A percentile compares a stretch with the other conserved stretches of the same genome.
Evolutionary conservation across 2,888 invertebrate species (phyloP).

Genomic region (Rhagonycha fulva): DNA sequence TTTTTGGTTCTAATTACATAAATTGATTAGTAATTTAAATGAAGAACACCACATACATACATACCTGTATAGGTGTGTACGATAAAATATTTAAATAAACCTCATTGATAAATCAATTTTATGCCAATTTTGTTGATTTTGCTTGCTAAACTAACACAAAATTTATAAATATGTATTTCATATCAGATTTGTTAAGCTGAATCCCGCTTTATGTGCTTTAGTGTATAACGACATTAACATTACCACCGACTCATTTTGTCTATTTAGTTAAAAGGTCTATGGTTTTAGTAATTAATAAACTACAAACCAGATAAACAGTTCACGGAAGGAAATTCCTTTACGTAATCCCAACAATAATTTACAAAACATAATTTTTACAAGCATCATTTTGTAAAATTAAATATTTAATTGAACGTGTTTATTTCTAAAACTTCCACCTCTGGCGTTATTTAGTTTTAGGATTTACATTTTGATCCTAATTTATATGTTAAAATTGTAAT

Average conservation of each 20-base stretch:
- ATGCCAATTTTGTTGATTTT: background rate
- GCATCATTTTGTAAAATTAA: background rate
- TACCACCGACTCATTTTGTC: background rate
- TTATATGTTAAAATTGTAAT: background rate
- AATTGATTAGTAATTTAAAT: background rate
- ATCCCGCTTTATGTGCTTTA: background rate
- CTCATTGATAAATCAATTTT: background rate
- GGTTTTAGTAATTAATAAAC: slow-evolving; percentile 3
- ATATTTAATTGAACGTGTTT: background rate
- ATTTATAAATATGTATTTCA: slow-evolving; percentile 1
- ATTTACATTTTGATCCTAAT: background rate
- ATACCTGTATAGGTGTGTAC: background rate
- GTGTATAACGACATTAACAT: background rate
- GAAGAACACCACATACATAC: background rate
- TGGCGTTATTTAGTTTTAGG: background rate
- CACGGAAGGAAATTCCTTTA: background rate
- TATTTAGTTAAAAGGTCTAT: slow-evolving; percentile 4
- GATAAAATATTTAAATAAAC: background rate
- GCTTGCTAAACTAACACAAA: background rate
- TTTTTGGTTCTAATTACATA: background rate
- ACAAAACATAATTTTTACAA: background rate
- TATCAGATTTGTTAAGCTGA: background rate
- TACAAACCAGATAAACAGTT: background rate
- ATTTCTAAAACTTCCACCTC: background rate
- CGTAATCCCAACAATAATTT: background rate